Base-by-base conservation (phyloP, 1,140 invertebrate genomes). In the Gryon sp. region DNA sequence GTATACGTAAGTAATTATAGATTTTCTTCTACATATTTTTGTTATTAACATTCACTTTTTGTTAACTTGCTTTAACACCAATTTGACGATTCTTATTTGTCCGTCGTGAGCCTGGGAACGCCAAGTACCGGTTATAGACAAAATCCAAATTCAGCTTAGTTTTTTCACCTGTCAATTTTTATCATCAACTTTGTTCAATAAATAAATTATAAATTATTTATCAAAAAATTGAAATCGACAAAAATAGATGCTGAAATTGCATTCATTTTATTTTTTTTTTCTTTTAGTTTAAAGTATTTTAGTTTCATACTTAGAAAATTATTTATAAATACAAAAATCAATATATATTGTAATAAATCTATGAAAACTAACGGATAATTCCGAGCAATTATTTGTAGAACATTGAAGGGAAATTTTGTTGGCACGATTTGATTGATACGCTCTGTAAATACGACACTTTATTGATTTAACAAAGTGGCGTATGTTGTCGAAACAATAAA, bases 391-490 rank as follows among this genome's bases (percentile, higher is more conserved):
- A 45, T 45, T 45, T 22, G n/a, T 45, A 2, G 15, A 2, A 34
- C 5, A 5, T 9, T 34, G 6, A n/a, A 34, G 32, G 11, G 5
- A 34, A n/a, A n/a, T n/a, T n/a, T n/a, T n/a, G n/a, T n/a, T n/a
- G n/a, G n/a, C n/a, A n/a, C n/a, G n/a, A 28, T 7, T 41, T 41
- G 18, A 20, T 41, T 41, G 40, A 32, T 6, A 66, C 34, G 79
- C 82, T 86, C 81, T 65, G 34, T 18, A 50, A 45, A 76, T 72
- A 57, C 75, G 66, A 40, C 32, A 74, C 80, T 81, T 74, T 83
- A 57, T 68, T 68, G 75, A 55, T 75, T 41, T 57, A 26, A 59
- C 65, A 70, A 74, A 77, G 50, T 78, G 41, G 32, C 19, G 48
- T 74, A 41, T 78, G 65, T 78, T 68, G 55, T 72, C 50, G 16